Evolutionary conservation across 2,113 vertebrate species (phyloP), one percentile per base, ranked within the genome.

Genomic region (Ascaphus truei): DNA sequence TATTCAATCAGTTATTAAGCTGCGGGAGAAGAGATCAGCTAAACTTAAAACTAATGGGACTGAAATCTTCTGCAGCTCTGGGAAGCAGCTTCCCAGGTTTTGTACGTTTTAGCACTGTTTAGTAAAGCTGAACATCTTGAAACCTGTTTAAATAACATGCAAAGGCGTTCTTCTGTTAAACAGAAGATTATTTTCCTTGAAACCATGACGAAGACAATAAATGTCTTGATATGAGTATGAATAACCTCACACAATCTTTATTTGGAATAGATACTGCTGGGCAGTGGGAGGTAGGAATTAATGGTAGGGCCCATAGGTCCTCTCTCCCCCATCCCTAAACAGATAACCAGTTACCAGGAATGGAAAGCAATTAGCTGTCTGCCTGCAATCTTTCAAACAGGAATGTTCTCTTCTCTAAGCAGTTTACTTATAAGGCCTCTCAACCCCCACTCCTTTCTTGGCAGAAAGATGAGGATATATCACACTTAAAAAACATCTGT

Each of bases 401-500:
- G 57, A 71, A 71, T 61, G 57, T 52, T n/a, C 33, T 71, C 57
- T 71, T 34, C 34, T 68, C 53, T 56, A 26, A 68, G 20, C 23
- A 29, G 26, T 37, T 48, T 30, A 50, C 56, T 51, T 58, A 60
- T n/a, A 69, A 60, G 57, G 34, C 47, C 67, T 57, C 36, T 61
- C 47, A 61, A 48, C 67, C 47, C 67, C 67, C 67, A 60, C 67
- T 61, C 26, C 27, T 25, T 36, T 71, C 25, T 69, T 60, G 56
- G 67, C 67, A 71, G 56, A 61, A 60, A 39, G 26, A 61, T 58
- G 47, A 71, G 56, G 26, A 58, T 71, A 61, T 71, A 71, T 71
- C 67, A 71, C 67, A 71, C 56, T 71, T 71, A 71, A 61, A 68
- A 71, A 61, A 71, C 67, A 71, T 71, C 56, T 71, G 67, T 71